These are phyloP conservation scores for Tychaedon coryphoeus DNA, from an alignment of 2,113 vertebrate genomes.

Conservation along the genomic window DNA sequence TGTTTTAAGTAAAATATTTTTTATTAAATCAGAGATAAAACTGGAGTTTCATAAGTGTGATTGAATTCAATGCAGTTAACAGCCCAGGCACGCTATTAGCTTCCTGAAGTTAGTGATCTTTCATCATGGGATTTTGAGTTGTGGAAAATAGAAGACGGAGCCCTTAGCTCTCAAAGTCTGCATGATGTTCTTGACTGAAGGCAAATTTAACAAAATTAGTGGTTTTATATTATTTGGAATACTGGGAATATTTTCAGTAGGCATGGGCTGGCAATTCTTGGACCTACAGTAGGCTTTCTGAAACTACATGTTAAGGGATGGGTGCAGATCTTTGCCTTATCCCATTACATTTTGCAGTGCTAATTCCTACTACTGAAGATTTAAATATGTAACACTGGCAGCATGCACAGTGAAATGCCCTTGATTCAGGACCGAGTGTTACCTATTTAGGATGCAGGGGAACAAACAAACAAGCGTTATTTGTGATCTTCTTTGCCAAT, in stretches of 20 bases:
- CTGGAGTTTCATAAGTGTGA: fast-evolving
- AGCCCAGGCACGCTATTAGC: background rate
- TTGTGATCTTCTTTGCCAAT: background rate
- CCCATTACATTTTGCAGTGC: background rate
- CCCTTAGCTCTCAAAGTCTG: background rate
- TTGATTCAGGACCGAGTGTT: background rate
- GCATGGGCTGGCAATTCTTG: background rate
- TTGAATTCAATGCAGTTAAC: background rate
- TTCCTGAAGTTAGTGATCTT: background rate
- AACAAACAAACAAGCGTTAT: background rate
- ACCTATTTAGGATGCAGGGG: background rate
- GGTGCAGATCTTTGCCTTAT: background rate
- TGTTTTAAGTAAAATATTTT: background rate
- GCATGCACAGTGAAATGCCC: background rate
- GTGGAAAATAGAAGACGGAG: background rate
- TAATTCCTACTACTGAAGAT: background rate
- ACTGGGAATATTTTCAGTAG: background rate
- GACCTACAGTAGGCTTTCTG: background rate
- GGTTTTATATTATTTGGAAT: background rate
- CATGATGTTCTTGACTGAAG: background rate
- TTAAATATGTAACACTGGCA: background rate
- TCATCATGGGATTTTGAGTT: background rate
- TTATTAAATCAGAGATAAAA: background rate
- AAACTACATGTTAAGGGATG: background rate
- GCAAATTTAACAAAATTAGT: background rate